A percentile compares a stretch with the other conserved stretches of the same genome.
Conservation (phyloP, 2,113 vertebrate genomes). For the Labrus mixtus region DNA sequence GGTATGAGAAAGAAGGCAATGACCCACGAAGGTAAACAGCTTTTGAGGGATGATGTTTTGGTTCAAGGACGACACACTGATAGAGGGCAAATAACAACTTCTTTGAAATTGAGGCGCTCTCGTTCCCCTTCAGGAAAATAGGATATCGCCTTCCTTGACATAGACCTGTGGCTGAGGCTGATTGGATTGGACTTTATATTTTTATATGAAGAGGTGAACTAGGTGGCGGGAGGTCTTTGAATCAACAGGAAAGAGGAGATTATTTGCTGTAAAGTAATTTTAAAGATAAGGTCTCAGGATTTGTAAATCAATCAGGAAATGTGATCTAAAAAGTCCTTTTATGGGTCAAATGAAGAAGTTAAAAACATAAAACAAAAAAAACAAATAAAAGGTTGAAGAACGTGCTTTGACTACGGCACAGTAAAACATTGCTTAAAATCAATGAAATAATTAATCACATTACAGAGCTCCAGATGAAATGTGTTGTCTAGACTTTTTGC, state of each 20-base stretch:
- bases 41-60: constrained; percentile 67
- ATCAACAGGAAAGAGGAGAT: constrained; percentile 19
- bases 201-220: constrained; percentile 5
- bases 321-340: not conserved
- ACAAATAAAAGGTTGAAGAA: not conserved
- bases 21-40: constrained; percentile 47
- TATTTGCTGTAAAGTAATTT: not conserved
- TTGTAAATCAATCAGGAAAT: not conserved
- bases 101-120: constrained; percentile 67
- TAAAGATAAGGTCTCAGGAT: not conserved
- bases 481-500: constrained; percentile 55
- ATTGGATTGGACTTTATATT: constrained; percentile 43
- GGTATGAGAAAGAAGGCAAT: constrained; percentile 26
- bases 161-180: constrained; percentile 31
- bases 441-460: constrained; percentile 37
- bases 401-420: too few species aligned
- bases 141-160: constrained; percentile 38
- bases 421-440: not conserved
- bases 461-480: constrained; percentile 26
- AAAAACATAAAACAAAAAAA: too few species aligned
- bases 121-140: constrained; percentile 42
- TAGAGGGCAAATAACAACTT: constrained; percentile 59
- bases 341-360: not conserved
- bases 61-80: constrained; percentile 67
- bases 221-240: not conserved